Conservation (phyloP, 1,140 invertebrate species). For the Drosophila melanogaster region DNA sequence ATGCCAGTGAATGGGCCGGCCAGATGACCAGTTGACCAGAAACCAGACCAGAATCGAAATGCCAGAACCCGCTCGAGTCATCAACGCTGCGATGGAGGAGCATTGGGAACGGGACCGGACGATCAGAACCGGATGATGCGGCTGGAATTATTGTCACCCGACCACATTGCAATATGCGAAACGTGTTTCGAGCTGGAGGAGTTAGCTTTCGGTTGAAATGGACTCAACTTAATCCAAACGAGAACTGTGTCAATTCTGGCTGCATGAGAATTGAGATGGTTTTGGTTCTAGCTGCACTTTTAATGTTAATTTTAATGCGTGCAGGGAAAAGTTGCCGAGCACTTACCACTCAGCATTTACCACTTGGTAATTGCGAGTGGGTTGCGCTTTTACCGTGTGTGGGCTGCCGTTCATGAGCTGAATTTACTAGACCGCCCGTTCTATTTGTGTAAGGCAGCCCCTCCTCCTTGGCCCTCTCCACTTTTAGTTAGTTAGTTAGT, state of each 20-base stretch:
- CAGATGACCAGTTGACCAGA: slow-evolving; percentile 12
- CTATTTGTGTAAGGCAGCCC: slow-evolving; percentile 7
- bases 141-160: slow-evolving; percentile 37
- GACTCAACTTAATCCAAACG: slow-evolving; percentile 30
- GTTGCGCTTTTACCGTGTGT: slow-evolving; percentile 18
- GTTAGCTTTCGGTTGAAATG: slow-evolving; percentile 31
- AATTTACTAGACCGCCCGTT: slow-evolving; percentile 54
- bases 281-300: slow-evolving; percentile 43
- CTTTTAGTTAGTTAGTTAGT: slow-evolving; percentile 61
- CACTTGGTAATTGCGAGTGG: slow-evolving; percentile 60
- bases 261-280: slow-evolving; percentile 31
- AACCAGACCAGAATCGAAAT: slow-evolving; percentile 23
- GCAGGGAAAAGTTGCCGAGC: not conserved
- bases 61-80: slow-evolving; percentile 8
- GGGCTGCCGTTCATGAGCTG: slow-evolving; percentile 55
- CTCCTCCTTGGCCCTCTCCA: slow-evolving; percentile 1
- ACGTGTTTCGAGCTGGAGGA: slow-evolving; percentile 19
- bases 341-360: slow-evolving; percentile 22
- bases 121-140: slow-evolving; percentile 35
- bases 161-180: slow-evolving; percentile 44
- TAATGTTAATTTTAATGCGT: slow-evolving; percentile 39
- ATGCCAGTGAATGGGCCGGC: slow-evolving; percentile 43
- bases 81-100: slow-evolving; percentile 12
- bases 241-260: slow-evolving; percentile 39
- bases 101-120: not conserved